phyloP scores from a whole-genome alignment of 1,140 invertebrate genomes.

The Ditylenchus dipsaci region DNA sequence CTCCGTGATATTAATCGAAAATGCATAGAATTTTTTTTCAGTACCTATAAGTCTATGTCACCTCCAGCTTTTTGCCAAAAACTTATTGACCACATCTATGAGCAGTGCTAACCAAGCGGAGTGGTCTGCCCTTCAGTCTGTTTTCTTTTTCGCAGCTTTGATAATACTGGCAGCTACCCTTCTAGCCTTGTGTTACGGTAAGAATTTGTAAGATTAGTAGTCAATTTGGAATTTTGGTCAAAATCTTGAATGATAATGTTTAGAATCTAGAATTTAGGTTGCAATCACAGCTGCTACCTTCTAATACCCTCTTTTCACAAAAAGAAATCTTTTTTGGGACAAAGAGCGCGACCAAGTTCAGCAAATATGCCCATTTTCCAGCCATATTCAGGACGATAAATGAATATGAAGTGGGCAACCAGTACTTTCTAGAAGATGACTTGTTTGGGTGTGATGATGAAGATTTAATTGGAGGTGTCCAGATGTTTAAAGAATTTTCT shows the following conservation, averaged over 20 bases:
- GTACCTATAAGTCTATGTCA: not conserved
- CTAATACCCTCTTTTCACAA: not conserved
- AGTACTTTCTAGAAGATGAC: not conserved
- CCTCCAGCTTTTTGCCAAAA: not conserved
- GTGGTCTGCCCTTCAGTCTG: constrained; percentile 20
- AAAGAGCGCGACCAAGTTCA: not conserved
- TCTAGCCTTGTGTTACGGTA: constrained; percentile 15
- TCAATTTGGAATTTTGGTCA: no score
- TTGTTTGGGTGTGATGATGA: not conserved
- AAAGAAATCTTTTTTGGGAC: not conserved
- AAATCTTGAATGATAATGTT: no score
- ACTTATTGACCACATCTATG: no score
- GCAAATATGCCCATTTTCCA: not conserved
- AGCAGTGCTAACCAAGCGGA: constrained; percentile 5
- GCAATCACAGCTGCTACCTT: not conserved
- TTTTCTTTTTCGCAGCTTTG: constrained; percentile 14
- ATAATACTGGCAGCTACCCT: constrained; percentile 9
- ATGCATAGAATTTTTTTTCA: not conserved
- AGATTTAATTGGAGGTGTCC: no score
- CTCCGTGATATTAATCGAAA: not conserved
- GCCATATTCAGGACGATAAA: not conserved
- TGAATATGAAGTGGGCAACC: not conserved
- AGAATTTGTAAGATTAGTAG: not conserved
- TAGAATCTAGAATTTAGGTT: no score
- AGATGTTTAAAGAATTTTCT: no score